phyloP scores from a whole-genome alignment of 1,140 invertebrate genomes.

The Zaprionus taronus region DNA sequence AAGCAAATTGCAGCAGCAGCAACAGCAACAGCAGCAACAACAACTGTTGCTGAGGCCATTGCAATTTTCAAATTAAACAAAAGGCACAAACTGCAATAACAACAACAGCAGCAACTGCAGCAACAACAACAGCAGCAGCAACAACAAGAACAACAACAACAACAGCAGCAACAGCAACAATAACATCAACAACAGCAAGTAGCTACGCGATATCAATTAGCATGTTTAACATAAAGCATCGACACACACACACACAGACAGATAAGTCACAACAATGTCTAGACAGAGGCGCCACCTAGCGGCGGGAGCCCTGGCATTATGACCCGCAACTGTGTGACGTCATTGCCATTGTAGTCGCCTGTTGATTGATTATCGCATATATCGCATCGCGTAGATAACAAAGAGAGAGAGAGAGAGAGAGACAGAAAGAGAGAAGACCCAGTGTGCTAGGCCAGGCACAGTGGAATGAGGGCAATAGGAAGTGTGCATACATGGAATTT shows the following conservation, averaged over 20 bases:
- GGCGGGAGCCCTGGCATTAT: constrained; percentile 14
- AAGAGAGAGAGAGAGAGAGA: not conserved
- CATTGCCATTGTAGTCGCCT: constrained; percentile 35
- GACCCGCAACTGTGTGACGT: constrained; percentile 21
- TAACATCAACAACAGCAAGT: constrained; percentile 45
- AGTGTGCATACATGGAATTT: not conserved
- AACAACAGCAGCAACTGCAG: constrained; percentile 42
- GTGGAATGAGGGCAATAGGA: constrained; percentile 6
- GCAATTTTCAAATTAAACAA: constrained; percentile 79
- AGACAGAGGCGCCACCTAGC: constrained; percentile 60
- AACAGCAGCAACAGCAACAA: constrained; percentile 26
- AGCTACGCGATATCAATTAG: constrained; percentile 71
- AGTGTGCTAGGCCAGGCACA: constrained; percentile 13
- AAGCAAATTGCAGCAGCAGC: constrained; percentile 3
- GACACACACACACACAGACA: not conserved
- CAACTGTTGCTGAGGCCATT: constrained; percentile 58
- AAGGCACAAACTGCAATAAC: constrained; percentile 24
- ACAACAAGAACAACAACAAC: constrained; percentile 37
- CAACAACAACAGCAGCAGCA: constrained; percentile 42
- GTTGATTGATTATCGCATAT: constrained; percentile 68
- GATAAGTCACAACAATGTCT: constrained; percentile 66
- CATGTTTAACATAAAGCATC: constrained; percentile 50
- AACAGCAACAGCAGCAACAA: constrained; percentile 1
- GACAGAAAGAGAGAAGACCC: not conserved
- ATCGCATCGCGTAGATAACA: constrained; percentile 44